These are phyloP conservation scores for Liasis olivaceus DNA, from an alignment of 2,797 vertebrate genomes.

Conservation along the genomic window DNA sequence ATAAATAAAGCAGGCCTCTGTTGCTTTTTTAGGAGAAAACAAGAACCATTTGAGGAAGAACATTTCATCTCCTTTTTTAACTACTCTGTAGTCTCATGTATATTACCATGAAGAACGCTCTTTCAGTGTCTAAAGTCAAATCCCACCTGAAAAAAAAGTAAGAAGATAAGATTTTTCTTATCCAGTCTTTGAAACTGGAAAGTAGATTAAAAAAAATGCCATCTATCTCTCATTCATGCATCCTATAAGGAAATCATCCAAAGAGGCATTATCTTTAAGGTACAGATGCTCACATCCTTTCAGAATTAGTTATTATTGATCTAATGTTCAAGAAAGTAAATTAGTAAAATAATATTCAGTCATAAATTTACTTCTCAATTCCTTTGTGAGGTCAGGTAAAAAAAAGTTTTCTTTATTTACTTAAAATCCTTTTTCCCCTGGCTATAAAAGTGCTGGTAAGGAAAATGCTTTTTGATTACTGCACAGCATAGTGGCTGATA, in stretches of 20 bases:
- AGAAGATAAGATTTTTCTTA: not conserved
- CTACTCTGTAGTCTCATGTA: not conserved
- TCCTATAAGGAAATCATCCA: not conserved
- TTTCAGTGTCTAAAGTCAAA: not conserved
- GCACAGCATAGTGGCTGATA: constrained; percentile 39
- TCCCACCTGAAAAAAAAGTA: not conserved
- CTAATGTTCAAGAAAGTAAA: constrained; percentile 30
- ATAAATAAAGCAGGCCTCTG: not conserved
- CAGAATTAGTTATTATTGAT: constrained; percentile 28
- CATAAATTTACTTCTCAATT: constrained; percentile 28
- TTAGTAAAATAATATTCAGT: constrained; percentile 30
- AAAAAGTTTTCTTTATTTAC: constrained; percentile 28
- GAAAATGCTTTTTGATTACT: constrained; percentile 52
- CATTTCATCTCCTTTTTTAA: not conserved
- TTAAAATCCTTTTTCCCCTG: constrained; percentile 31
- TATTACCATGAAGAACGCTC: not conserved
- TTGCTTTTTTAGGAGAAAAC: not conserved
- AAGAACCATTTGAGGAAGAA: not conserved
- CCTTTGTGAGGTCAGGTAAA: not conserved
- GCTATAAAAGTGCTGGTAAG: constrained; percentile 46
- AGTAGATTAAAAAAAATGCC: not conserved
- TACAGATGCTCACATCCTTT: constrained; percentile 18
- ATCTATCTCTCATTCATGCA: not conserved
- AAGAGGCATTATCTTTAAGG: constrained; percentile 15
- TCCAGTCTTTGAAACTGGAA: constrained; percentile 5